These are phyloP conservation scores for Heteromurus nitidus DNA, from an alignment of 2,888 invertebrate species.

Conservation along the genomic window DNA sequence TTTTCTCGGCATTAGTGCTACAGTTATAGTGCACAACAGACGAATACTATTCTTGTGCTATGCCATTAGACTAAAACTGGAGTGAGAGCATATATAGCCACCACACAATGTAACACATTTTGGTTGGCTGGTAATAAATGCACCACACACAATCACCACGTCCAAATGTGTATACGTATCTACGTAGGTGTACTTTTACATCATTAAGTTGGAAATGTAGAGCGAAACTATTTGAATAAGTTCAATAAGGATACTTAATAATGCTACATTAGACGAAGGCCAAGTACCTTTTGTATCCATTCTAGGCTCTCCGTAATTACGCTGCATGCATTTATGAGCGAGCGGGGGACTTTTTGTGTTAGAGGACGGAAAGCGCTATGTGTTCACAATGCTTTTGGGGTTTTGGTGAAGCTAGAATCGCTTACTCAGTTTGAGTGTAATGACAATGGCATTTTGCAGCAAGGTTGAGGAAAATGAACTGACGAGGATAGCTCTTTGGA, in stretches of 20 bases:
- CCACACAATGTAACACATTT: neutral
- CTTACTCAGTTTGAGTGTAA: no score
- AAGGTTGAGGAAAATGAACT: neutral
- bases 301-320: neutral
- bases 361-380: no score
- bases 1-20: neutral
- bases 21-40: neutral
- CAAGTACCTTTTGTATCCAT: neutral
- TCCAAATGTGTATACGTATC: no score
- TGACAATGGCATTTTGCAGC: no score
- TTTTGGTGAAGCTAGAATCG: neutral
- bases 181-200: no score
- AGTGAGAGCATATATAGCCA: neutral
- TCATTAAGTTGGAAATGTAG: neutral
- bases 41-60: no score
- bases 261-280: neutral
- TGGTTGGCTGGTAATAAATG: no score
- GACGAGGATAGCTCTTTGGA: neutral
- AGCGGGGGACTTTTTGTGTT: neutral
- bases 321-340: neutral
- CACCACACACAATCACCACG: no score
- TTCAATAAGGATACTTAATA: conserved; percentile 8
- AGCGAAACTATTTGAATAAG: conserved; percentile 5
- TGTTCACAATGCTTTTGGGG: neutral
- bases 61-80: no score